Conservation (phyloP, 2,113 vertebrate genomes). For the Notothenia coriiceps region DNA sequence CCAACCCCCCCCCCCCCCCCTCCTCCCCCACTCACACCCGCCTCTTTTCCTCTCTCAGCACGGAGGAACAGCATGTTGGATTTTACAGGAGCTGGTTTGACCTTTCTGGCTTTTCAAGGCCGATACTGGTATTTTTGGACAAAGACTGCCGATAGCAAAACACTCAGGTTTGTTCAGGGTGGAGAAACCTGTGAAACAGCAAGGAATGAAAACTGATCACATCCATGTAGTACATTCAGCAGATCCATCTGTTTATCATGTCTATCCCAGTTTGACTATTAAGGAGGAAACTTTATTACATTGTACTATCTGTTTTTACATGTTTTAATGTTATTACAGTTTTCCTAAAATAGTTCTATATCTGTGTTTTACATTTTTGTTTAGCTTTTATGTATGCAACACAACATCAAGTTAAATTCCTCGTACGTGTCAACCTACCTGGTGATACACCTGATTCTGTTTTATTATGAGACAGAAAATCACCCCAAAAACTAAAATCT, state of each 20-base stretch:
- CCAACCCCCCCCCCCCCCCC: conserved; percentile 61
- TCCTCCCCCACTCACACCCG: conserved; percentile 45
- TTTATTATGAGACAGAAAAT: no score
- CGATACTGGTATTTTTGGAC: conserved; percentile 62
- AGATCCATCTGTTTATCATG: not conserved
- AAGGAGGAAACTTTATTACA: no score
- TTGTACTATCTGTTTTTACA: no score
- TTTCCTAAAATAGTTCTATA: no score
- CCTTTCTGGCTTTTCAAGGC: conserved; percentile 69
- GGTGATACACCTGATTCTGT: no score
- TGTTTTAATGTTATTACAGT: no score
- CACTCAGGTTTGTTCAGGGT: conserved; percentile 17
- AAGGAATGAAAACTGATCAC: conserved; percentile 1
- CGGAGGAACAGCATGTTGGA: conserved; percentile 71
- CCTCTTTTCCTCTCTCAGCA: conserved; percentile 69
- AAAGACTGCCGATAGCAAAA: conserved; percentile 55
- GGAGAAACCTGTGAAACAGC: conserved; percentile 17
- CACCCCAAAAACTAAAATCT: no score
- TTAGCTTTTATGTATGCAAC: no score
- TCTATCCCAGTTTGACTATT: not conserved
- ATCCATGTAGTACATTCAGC: conserved; percentile 17
- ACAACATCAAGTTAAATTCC: no score
- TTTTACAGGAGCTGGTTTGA: conserved; percentile 72
- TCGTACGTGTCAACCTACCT: no score
- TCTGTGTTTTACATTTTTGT: no score